Base-by-base conservation (phyloP, 2,888 invertebrate genomes). In the Phyto melanocephala region DNA sequence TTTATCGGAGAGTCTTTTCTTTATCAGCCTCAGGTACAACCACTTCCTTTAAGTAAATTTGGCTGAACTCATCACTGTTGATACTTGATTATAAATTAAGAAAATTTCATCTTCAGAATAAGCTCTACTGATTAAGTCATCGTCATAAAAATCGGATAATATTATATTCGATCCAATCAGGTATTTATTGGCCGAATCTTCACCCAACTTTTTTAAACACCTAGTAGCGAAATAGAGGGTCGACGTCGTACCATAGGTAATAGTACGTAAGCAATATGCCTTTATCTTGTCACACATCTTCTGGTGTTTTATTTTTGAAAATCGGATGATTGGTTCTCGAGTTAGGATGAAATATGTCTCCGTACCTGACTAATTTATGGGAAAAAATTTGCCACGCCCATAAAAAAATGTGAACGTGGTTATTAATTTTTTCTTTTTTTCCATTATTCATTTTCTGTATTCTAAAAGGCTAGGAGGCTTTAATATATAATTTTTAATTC, bases 181-280 rank as follows among this genome's bases (percentile, higher is more conserved):
- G 68, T 62, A 85, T 6, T 62, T 74, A 0, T 17, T 3, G 24
- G 40, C 17, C 42, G 77, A 77, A 22, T 83, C 72, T 3, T 33
- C 24, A 2, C 84, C 85, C 10, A 85, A 33, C 42, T 84, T 72
- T 11, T 79, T 78, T 6, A 87, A 17, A 3, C 74, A 60, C 35
- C 84, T 67, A 1, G 81, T 84, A 0, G 86, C 86, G n/a, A 85
- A 63, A 74, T 58, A 86, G 10, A 86, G 85, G 2, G 87, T 83
- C 8, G 80, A 20, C 7, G 84, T 58, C 3, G 79, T 80, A 28
- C 71, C 83, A 72, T 80, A 82, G 1, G 75, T 79, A 1, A 83
- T 35, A 1, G 79, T 67, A 8, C 52, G 37, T 4, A 83, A 65
- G 5, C 72, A 54, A 58, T 71, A 83, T 8, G 54, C 42, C 17